Evolutionary conservation across 1,140 invertebrate genomes (phyloP).

Genomic region (Acromyrmex charruanus): DNA sequence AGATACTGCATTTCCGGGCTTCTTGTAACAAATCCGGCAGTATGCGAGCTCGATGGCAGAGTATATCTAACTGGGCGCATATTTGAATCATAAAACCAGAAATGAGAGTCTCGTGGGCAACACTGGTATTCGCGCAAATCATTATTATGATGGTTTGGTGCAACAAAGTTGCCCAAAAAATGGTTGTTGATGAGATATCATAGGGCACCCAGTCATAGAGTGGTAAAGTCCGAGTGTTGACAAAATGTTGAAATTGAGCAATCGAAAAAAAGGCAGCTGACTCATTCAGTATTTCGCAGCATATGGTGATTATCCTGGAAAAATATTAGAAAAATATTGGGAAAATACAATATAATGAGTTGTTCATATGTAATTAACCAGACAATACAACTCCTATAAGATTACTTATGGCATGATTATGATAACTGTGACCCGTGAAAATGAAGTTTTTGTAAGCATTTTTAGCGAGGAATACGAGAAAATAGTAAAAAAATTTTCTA

Average conservation of each 20-base stretch:
- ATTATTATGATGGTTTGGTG: slow-evolving; percentile 63
- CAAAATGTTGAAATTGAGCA: slow-evolving; percentile 20
- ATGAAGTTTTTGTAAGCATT: too few species aligned
- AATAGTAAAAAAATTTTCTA: too few species aligned
- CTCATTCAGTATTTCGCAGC: slow-evolving; percentile 71
- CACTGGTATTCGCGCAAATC: slow-evolving; percentile 69
- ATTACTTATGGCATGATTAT: too few species aligned
- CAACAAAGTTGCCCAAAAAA: slow-evolving; percentile 45
- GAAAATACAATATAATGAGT: too few species aligned
- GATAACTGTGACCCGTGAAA: too few species aligned
- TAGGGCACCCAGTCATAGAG: slow-evolving; percentile 66
- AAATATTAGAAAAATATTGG: not conserved
- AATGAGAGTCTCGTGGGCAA: slow-evolving; percentile 69
- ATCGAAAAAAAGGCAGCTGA: slow-evolving; percentile 52
- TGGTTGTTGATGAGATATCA: not conserved
- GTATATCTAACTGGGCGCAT: slow-evolving; percentile 73
- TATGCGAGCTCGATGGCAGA: slow-evolving; percentile 67
- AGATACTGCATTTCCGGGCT: not conserved
- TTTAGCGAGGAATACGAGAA: too few species aligned
- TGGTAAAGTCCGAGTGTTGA: slow-evolving; percentile 35
- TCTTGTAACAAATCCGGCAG: slow-evolving; percentile 45
- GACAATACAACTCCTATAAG: too few species aligned
- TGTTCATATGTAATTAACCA: too few species aligned
- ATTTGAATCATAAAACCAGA: slow-evolving; percentile 73
- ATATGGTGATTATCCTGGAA: slow-evolving; percentile 62